Percentiles rank a stretch among this genome's conserved stretches.
Evolutionary conservation across 2,888 invertebrate species (phyloP).

Genomic region (Lacanobia wlatinum): DNA sequence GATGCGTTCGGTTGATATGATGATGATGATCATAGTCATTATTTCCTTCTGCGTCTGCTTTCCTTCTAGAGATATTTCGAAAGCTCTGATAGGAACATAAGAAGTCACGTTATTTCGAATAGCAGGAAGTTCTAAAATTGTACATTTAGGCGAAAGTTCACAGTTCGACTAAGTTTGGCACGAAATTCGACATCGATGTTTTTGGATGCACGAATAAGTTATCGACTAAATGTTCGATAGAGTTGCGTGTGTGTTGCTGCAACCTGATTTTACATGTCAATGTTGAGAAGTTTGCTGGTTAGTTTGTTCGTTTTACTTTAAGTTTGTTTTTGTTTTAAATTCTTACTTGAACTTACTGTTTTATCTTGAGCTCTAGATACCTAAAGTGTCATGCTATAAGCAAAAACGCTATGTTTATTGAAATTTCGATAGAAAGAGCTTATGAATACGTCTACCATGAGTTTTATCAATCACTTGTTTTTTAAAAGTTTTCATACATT

Average conservation of each 20-base stretch:
- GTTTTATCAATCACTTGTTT: no score
- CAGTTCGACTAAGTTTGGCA: conserved; percentile 65
- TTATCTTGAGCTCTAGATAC: background rate
- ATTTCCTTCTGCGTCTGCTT: no score
- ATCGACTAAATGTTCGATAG: conserved; percentile 44
- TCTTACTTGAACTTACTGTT: background rate
- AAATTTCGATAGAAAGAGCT: no score
- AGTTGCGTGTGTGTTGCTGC: conserved; percentile 22
- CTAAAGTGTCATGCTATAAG: no score
- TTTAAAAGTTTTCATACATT: no score
- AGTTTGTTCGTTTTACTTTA: conserved; percentile 7
- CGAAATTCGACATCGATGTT: conserved; percentile 56
- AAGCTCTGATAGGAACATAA: no score
- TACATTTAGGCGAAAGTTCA: conserved; percentile 78
- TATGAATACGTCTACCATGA: no score
- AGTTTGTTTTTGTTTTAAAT: background rate
- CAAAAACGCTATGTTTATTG: no score
- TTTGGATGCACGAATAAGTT: conserved; percentile 52
- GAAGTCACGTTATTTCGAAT: conserved; percentile 20
- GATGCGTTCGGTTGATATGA: no score
- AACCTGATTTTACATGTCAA: conserved; percentile 43
- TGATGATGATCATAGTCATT: no score
- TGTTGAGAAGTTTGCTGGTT: conserved; percentile 20
- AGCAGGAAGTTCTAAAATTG: conserved; percentile 71
- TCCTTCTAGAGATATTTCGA: no score